Evolutionary conservation across 1,140 invertebrate genomes (phyloP).

Genomic region (Drosophila nigromelanica): DNA sequence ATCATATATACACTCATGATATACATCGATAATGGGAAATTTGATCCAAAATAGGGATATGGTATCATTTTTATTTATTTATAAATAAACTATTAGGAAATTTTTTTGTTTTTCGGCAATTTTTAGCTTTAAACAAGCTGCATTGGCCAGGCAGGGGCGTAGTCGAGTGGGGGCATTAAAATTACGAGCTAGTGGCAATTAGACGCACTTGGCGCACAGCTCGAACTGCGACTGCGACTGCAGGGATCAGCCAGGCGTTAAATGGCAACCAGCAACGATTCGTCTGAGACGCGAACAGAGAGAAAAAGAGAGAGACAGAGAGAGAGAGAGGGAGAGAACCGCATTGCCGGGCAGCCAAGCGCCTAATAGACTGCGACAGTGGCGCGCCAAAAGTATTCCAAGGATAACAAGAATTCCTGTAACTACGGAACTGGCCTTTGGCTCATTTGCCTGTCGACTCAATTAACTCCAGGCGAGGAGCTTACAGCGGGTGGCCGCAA

Average conservation of each 20-base stretch:
- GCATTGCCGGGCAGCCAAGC: constrained; percentile 53
- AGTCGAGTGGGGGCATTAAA: background rate
- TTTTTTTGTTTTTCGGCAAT: no score
- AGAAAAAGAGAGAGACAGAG: background rate
- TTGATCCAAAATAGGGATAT: no score
- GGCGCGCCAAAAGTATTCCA: constrained; percentile 11
- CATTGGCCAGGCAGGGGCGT: background rate
- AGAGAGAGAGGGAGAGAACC: background rate
- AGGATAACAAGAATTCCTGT: background rate
- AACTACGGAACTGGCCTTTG: background rate
- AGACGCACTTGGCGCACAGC: constrained; percentile 40
- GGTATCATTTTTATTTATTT: no score
- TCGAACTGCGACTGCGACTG: constrained; percentile 34
- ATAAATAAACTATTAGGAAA: no score
- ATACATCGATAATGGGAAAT: no score
- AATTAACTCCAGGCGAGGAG: background rate
- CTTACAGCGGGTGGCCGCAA: background rate
- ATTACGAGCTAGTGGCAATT: constrained; percentile 40
- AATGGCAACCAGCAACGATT: constrained; percentile 68
- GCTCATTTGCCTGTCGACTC: constrained; percentile 17
- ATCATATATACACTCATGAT: no score
- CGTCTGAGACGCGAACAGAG: constrained; percentile 24
- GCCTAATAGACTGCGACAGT: constrained; percentile 75
- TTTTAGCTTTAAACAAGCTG: no score
- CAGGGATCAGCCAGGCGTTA: constrained; percentile 62